Evolutionary conservation across 2,888 invertebrate genomes (phyloP), one percentile per base, ranked within the genome.

Genomic region (Ctena decussata): DNA sequence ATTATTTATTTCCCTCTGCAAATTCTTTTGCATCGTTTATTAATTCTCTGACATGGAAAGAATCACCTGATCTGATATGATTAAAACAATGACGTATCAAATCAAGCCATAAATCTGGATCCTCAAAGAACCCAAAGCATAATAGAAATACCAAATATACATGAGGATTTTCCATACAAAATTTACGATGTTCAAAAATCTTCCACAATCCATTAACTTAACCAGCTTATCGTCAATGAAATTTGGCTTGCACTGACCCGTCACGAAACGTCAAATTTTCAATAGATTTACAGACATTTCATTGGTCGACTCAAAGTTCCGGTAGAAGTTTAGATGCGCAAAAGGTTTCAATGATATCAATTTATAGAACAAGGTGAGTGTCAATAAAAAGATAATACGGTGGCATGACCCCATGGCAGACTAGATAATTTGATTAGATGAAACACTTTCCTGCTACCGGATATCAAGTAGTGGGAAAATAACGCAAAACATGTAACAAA

Each of bases 181-280:
- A 72, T 77, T 77, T 73, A 53, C 60, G 72, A 70, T 32, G 82
- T 72, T 65, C 70, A 85, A 86, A 72, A 79, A 86, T 82, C 86
- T 79, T 83, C 86, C 86, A 80, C 86, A 77, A 80, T 30, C 77
- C 86, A 86, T 86, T 86, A 77, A 82, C 70, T 78, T 86, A 82
- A 86, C 80, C 41, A 74, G 86, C 77, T 86, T 80, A 86, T 86
- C 86, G 69, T 71, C 72, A 86, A 74, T 80, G 82, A 83, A 86
- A 86, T 86, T 83, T 73, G 74, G 77, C 41, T 86, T 77, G 46
- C 86, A 77, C 60, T 86, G 86, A 86, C 80, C 86, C 86, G 69
- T n/a, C 18, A 27, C 71, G 37, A 74, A 46, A 82, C 76, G 60
- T 53, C 77, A 82, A 80, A 86, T 70, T 77, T 86, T 79, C 83